A percentile compares a stretch with the other conserved stretches of the same genome.
Conservation (phyloP, 2,113 vertebrate species). For the mouse (Mus musculus) region GRCm39 chr3:80753001-80753500, state of each 20-base stretch:
- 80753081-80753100: background rate
- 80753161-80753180: background rate
- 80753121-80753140: background rate
- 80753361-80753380: too few relatives aligned
- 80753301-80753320: too few relatives aligned
- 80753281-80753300: conserved; percentile 1
- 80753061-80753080: background rate
- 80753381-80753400: too few relatives aligned
- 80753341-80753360: too few relatives aligned
- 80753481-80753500: background rate
- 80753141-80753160: background rate
- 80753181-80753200: background rate
- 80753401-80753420: too few relatives aligned
- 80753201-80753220: background rate
- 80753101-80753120: background rate
- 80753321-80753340: too few relatives aligned
- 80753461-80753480: too few relatives aligned
- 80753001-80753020: conserved; percentile 1
- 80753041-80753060: background rate
- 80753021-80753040: conserved; percentile 20
- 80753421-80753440: too few relatives aligned
- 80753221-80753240: background rate
- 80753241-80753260: background rate
- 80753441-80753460: too few relatives aligned
- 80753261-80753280: background rate